Evolutionary conservation across 1,140 invertebrate species (phyloP), one percentile per base, ranked within the genome.

Genomic region (Pseudomyrmex concolor): DNA sequence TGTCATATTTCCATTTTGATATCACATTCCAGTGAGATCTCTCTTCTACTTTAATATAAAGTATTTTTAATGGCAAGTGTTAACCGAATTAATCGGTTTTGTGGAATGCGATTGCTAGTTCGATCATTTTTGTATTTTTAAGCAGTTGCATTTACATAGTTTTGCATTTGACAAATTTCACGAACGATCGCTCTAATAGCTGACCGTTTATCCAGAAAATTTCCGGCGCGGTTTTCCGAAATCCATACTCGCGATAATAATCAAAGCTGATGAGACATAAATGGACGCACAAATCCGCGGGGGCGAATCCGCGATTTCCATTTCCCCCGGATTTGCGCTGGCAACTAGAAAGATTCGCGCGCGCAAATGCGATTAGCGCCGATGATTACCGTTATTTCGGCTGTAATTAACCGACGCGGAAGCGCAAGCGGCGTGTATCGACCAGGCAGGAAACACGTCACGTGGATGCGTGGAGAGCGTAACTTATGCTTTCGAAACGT

Each of bases 401-500:
- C 22, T 62, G 68, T 73, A 68, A 86, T 86, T 84, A 84, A 84
- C 68, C 22, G 73, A 10, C 1, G 55, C 25, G 43, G 15, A n/a
- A 5, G 13, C 60, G 34, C 13, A 45, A 45, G 17, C 8, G 15
- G 19, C 50, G 48, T 19, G 3, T 54, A 59, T 54, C 67, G 45
- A 57, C n/a, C 66, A 12, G 34, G 19, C 15, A 13, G 60, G n/a
- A n/a, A 48, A n/a, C 62, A 19, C 34, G 34, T 50, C 12, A 50
- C 71, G 17, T 43, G 34, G 34, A 34, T 34, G 62, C 57, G 34
- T 55, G 17, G n/a, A 55, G 50, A 19, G 7, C 22, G 5, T 22
- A 59, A 45, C 64, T 45, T 48, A 64, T 50, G 10, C 48, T 64
- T 77, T 68, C 51, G n/a, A 88, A 72, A 67, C 84, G 85, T 86